A percentile compares a stretch with the other conserved stretches of the same genome.
These are phyloP conservation scores for Ianthella basta DNA, from an alignment of 37 sponge, comb jelly and placozoan genomes.

Conservation along the genomic window DNA sequence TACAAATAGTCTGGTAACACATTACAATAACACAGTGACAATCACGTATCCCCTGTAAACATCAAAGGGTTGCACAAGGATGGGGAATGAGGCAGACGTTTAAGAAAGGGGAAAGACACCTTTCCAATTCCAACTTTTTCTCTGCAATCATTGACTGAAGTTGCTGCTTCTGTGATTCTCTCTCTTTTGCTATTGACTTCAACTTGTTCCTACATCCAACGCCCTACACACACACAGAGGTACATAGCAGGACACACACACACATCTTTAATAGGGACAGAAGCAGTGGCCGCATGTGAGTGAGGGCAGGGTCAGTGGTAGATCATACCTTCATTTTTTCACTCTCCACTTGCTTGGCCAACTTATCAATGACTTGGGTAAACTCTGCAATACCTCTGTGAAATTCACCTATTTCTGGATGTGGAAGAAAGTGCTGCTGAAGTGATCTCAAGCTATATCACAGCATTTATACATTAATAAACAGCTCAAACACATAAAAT, in stretches of 20 bases:
- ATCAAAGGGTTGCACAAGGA: too few species aligned
- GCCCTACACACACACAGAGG: conserved; percentile 54
- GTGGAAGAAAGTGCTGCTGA: not conserved
- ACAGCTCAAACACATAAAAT: not conserved
- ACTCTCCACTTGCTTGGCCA: conserved; percentile 82
- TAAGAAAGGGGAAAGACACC: conserved; percentile 31
- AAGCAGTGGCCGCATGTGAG: too few species aligned
- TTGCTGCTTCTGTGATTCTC: conserved; percentile 91
- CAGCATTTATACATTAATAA: not conserved
- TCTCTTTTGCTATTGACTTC: conserved; percentile 90
- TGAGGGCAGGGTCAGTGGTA: too few species aligned
- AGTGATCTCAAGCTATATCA: not conserved
- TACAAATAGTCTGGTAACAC: too few species aligned
- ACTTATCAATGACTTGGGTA: conserved; percentile 74
- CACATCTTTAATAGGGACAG: too few species aligned
- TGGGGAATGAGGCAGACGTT: too few species aligned
- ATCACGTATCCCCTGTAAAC: too few species aligned
- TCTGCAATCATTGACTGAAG: conserved; percentile 87
- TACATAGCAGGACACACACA: too few species aligned
- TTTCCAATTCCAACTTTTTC: conserved; percentile 92
- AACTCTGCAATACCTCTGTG: conserved; percentile 86
- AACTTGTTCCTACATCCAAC: conserved; percentile 89
- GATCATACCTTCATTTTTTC: conserved; percentile 88
- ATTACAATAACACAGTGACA: too few species aligned
- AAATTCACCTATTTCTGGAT: conserved; percentile 87